A percentile compares a stretch with the other conserved stretches of the same genome.
Conservation (phyloP, 2,797 vertebrate genomes). For the Epinephelus malabaricus region DNA sequence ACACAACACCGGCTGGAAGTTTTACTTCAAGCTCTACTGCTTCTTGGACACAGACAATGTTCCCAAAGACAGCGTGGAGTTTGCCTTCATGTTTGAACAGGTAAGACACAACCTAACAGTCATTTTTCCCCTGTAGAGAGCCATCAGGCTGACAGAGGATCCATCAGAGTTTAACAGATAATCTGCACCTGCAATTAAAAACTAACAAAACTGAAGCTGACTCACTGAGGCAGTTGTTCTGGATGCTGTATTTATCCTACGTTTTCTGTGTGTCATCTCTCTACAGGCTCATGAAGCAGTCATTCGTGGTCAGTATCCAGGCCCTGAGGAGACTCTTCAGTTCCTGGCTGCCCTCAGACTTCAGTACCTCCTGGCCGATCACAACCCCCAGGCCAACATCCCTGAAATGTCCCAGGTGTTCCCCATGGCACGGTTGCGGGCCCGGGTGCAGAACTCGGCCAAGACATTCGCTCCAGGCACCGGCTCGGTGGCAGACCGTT, state of each 20-base stretch:
- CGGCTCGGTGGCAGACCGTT: slow-evolving; percentile 75
- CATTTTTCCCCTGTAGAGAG: not conserved
- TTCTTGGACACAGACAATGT: slow-evolving; percentile 95
- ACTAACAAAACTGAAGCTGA: not conserved
- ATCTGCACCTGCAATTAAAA: not conserved
- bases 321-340: slow-evolving; percentile 96
- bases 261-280: not conserved
- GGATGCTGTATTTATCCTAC: no score
- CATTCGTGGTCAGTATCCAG: slow-evolving; percentile 95
- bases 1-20: slow-evolving; percentile 91
- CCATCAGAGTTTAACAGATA: not conserved
- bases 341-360: slow-evolving; percentile 94
- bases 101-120: slow-evolving; percentile 71
- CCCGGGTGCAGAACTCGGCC: slow-evolving; percentile 93
- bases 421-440: slow-evolving; percentile 89
- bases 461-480: slow-evolving; percentile 83
- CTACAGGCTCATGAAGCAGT: slow-evolving; percentile 95
- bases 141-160: not conserved
- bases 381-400: slow-evolving; percentile 75
- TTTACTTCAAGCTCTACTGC: slow-evolving; percentile 99
- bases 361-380: slow-evolving; percentile 93
- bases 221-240: not conserved
- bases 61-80: slow-evolving; percentile 96
- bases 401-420: slow-evolving; percentile 93
- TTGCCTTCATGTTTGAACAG: slow-evolving; percentile 99